Evolutionary conservation across 2,113 vertebrate species (phyloP).

Genomic region (Lycaon pictus): DNA sequence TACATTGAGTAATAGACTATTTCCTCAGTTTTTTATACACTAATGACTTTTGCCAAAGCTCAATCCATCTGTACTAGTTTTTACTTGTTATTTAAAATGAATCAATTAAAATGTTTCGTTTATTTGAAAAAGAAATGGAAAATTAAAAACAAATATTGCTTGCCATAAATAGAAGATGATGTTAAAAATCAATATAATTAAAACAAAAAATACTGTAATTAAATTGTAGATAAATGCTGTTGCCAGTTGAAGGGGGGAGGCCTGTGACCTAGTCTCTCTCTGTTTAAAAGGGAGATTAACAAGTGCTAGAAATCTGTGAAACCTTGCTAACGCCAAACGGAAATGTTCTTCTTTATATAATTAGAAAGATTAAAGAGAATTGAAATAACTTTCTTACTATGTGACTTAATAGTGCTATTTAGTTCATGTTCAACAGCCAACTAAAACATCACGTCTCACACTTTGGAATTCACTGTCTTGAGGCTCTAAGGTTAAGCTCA

Average conservation of each 20-base stretch:
- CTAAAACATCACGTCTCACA: not conserved
- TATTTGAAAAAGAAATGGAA: conserved; percentile 12
- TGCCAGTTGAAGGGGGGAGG: not conserved
- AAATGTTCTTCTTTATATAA: not conserved
- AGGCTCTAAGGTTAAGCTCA: not conserved
- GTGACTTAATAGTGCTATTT: not conserved
- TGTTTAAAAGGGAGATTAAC: not conserved
- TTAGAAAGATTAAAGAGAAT: not conserved
- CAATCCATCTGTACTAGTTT: not conserved
- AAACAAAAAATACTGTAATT: conserved; percentile 1
- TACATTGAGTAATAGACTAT: not conserved
- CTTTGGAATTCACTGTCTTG: not conserved
- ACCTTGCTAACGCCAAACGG: not conserved
- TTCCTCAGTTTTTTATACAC: not conserved
- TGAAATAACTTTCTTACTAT: not conserved
- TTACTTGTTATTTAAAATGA: conserved; percentile 5
- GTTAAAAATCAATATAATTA: not conserved
- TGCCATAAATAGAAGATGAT: not conserved
- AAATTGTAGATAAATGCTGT: conserved; percentile 8
- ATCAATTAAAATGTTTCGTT: not conserved
- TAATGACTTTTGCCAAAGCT: not conserved
- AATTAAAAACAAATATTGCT: not conserved
- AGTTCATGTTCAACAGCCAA: not conserved
- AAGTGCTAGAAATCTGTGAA: not conserved
- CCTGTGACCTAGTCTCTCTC: not conserved